A percentile compares a stretch with the other conserved stretches of the same genome.
Evolutionary conservation across 2,888 invertebrate species (phyloP).

Genomic region (Atethmia centrago): DNA sequence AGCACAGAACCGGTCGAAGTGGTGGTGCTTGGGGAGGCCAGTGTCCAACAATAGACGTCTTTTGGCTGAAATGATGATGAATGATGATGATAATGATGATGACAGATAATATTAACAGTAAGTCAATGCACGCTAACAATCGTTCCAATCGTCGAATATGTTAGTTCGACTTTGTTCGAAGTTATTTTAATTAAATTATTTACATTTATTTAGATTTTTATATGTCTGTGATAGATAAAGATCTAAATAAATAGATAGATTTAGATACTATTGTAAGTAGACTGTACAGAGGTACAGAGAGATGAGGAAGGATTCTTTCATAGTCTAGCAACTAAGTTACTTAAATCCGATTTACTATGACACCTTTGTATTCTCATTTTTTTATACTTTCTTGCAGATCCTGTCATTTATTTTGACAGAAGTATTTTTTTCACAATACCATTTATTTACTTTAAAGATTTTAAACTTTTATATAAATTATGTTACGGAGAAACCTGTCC

Average conservation of each 20-base stretch:
- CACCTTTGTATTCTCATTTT: not conserved
- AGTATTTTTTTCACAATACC: not conserved
- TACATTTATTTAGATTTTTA: not conserved
- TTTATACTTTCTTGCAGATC: not conserved
- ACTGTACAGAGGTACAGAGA: not conserved
- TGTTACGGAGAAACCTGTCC: constrained; percentile 49
- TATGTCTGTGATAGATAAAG: too few species aligned
- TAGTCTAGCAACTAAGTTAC: not conserved
- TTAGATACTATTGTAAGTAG: not conserved
- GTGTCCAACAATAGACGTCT: too few species aligned
- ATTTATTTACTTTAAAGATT: not conserved
- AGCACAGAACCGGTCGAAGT: too few species aligned
- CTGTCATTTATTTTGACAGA: constrained; percentile 16
- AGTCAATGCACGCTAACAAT: too few species aligned
- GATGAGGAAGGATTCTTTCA: not conserved
- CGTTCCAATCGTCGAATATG: not conserved
- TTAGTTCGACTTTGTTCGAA: not conserved
- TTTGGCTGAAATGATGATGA: too few species aligned
- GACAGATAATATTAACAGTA: too few species aligned
- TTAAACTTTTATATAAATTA: constrained; percentile 9
- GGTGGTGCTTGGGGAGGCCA: too few species aligned
- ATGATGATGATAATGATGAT: too few species aligned
- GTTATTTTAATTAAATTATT: not conserved
- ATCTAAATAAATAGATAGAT: too few species aligned
- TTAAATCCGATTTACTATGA: not conserved